Conservation (phyloP, 1,140 invertebrate genomes). For the Drosophila punjabiensis region DNA sequence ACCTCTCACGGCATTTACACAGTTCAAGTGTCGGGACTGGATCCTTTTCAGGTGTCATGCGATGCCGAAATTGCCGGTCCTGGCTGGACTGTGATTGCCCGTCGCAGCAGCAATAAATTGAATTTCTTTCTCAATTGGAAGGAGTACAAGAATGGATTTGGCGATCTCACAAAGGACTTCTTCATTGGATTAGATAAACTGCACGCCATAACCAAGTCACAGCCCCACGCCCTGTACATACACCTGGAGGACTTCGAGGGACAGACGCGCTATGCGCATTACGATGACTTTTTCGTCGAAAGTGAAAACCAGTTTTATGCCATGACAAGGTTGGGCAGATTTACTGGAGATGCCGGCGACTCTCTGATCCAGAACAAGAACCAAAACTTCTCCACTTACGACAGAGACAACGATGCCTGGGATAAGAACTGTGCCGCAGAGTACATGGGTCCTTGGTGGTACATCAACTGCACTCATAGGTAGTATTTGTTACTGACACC, state of each 20-base stretch:
- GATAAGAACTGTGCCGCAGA: conserved; percentile 7
- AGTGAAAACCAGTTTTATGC: conserved; percentile 13
- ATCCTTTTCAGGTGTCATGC: conserved; percentile 13
- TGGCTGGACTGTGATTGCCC: conserved; percentile 8
- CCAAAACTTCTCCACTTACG: conserved; percentile 12
- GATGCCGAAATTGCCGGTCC: conserved; percentile 11
- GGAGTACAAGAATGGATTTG: conserved; percentile 12
- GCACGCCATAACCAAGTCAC: conserved; percentile 14
- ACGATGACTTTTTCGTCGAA: conserved; percentile 13
- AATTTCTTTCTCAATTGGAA: conserved; percentile 14
- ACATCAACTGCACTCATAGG: conserved; percentile 2
- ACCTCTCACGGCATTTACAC: conserved; percentile 11
- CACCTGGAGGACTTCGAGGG: conserved; percentile 12
- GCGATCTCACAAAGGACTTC: conserved; percentile 10
- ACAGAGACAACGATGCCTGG: conserved; percentile 8
- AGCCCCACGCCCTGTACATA: conserved; percentile 9
- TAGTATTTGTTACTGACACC: neutral
- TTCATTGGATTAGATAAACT: conserved; percentile 15
- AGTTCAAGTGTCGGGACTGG: conserved; percentile 7
- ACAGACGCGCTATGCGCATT: conserved; percentile 10
- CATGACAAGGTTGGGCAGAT: conserved; percentile 5
- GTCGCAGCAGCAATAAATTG: conserved; percentile 13
- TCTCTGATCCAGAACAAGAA: conserved; percentile 6
- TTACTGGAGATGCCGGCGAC: conserved; percentile 12
- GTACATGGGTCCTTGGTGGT: conserved; percentile 16